phyloP scores from a whole-genome alignment of 2,797 vertebrate genomes.

The Schizothorax lantsangensis region DNA sequence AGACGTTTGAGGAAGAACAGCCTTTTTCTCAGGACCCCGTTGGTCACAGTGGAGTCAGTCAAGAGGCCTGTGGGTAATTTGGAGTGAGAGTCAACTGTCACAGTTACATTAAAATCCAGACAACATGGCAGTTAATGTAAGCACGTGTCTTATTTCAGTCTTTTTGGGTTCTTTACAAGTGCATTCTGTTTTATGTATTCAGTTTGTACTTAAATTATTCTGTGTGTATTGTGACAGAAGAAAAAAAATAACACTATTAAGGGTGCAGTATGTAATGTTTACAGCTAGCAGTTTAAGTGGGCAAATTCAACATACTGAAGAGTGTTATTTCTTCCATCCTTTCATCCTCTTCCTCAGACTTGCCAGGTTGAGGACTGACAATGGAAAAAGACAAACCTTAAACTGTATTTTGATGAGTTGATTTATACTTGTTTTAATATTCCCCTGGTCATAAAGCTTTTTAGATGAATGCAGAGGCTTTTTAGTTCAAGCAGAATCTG shows the following conservation, averaged over 20 bases:
- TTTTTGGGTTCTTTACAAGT: neutral
- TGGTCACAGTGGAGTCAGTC: neutral
- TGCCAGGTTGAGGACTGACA: neutral
- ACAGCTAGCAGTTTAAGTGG: neutral
- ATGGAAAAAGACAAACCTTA: neutral
- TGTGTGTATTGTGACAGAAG: neutral
- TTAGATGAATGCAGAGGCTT: neutral
- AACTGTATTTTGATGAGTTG: neutral
- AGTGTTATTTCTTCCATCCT: neutral
- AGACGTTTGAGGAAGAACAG: conserved; percentile 29
- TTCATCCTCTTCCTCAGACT: neutral
- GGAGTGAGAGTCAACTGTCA: neutral
- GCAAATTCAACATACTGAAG: neutral
- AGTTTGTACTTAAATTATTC: neutral
- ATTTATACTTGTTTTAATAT: neutral
- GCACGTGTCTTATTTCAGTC: neutral
- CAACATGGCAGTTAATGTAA: neutral
- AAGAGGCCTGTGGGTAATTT: neutral
- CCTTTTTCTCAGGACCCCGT: conserved; percentile 1
- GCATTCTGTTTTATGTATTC: neutral
- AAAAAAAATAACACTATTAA: neutral
- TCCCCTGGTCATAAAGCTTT: neutral
- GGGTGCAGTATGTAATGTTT: neutral
- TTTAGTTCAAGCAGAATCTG: neutral
- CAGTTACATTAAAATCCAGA: neutral